Evolutionary conservation across 2,797 vertebrate species (phyloP).

Genomic region (Sebastes minor): DNA sequence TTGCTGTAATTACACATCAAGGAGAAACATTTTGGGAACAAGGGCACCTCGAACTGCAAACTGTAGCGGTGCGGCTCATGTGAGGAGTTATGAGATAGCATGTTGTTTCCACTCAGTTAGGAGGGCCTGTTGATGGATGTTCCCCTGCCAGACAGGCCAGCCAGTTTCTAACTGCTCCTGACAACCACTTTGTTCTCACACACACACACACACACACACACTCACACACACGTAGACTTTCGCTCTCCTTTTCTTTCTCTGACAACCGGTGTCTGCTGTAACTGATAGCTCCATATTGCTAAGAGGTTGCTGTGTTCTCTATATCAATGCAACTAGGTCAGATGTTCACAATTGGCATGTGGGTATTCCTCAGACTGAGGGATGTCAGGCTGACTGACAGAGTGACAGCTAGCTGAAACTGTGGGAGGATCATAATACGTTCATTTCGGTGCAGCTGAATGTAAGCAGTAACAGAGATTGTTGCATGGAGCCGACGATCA

Average conservation of each 20-base stretch:
- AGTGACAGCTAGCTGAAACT: conserved; percentile 42
- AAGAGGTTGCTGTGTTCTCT: conserved; percentile 31
- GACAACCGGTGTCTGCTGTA: conserved; percentile 47
- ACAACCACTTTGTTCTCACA: conserved; percentile 69
- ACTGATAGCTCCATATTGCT: conserved; percentile 46
- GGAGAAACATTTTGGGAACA: conserved; percentile 20
- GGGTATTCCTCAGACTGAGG: conserved; percentile 39
- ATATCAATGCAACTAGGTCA: conserved; percentile 64
- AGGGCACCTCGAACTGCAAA: conserved; percentile 6
- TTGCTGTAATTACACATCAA: conserved; percentile 38
- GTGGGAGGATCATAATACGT: background rate
- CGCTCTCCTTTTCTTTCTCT: conserved; percentile 12
- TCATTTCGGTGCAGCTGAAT: conserved; percentile 6
- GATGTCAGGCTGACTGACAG: conserved; percentile 54
- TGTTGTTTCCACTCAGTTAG: conserved; percentile 56
- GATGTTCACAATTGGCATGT: conserved; percentile 37
- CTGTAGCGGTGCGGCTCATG: conserved; percentile 6
- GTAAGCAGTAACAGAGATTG: background rate
- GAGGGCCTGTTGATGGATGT: conserved; percentile 60
- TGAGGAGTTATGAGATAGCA: conserved; percentile 51
- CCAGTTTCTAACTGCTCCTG: conserved; percentile 68
- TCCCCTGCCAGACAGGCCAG: conserved; percentile 53
- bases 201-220: background rate
- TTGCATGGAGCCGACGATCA: background rate
- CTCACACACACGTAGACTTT: background rate